A percentile compares a stretch with the other conserved stretches of the same genome.
Conservation (phyloP, 1,140 invertebrate genomes). For the Mercenaria mercenaria region DNA sequence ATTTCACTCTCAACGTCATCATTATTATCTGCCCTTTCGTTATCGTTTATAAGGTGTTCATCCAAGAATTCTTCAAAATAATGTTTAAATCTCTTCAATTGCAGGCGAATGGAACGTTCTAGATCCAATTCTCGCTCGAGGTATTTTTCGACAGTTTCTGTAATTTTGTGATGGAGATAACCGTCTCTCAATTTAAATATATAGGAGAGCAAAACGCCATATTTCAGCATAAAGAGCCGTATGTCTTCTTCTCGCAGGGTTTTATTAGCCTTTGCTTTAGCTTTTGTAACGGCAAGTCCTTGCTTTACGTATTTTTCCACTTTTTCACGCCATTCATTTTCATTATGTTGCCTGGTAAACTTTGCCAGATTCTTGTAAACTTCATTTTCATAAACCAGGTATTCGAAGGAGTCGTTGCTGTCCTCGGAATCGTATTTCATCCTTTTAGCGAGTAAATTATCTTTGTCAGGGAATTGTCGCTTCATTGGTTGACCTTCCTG, state of each 20-base stretch:
- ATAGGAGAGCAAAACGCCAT: background rate
- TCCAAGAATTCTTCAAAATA: too few species aligned
- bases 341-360: background rate
- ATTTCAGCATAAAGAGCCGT: background rate
- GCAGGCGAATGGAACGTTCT: too few species aligned
- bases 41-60: too few species aligned
- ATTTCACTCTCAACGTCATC: too few species aligned
- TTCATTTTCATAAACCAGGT: background rate
- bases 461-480: background rate
- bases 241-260: background rate
- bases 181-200: background rate
- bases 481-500: too few species aligned
- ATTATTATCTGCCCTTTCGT: too few species aligned
- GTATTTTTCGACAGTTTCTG: background rate
- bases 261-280: background rate
- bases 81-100: too few species aligned
- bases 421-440: background rate
- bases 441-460: background rate
- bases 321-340: background rate
- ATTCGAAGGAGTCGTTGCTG: background rate
- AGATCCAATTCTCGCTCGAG: too few species aligned
- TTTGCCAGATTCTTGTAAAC: background rate
- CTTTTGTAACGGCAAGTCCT: background rate
- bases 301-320: background rate
- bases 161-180: background rate